Evolutionary conservation across 1,140 invertebrate genomes (phyloP), one percentile per base, ranked within the genome.

Genomic region (Drosophila pachea): DNA sequence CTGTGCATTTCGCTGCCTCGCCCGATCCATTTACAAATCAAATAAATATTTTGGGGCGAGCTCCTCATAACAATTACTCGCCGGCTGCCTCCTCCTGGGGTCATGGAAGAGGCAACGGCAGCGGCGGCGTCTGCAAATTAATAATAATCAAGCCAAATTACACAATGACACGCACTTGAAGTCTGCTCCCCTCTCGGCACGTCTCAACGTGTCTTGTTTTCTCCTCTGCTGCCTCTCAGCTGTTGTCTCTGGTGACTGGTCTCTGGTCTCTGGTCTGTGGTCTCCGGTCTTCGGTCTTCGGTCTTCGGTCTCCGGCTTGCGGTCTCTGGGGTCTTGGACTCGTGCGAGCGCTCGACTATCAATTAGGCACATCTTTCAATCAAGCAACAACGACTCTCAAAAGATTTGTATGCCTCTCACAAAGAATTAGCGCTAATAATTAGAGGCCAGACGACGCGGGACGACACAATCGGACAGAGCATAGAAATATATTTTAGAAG

Each of bases 331-430:
- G 56, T 29, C 33, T 52, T n/a, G 64, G 64, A 69, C 72, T 84
- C 76, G 81, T 66, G 68, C 70, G 66, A 68, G 70, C 76, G 76
- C 81, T 79, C 73, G 73, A 72, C 73, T 86, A 86, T 84, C 81
- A 84, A 84, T 84, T 84, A 84, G 81, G 81, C 76, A 84, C 81
- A 84, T 86, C 81, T 84, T 84, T 84, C 81, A 84, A 84, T 84
- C 81, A 86, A 76, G 72, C 54, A 62, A 56, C 36, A 61, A 67
- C 68, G 63, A 79, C 62, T 68, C 73, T 78, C 53, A 32, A 55
- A 35, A 69, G 68, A 71, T 74, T 73, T 67, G 47, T 63, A 62
- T 61, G 55, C 36, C 58, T 43, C 68, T 29, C 58, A 68, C 48
- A 76, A 86, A 72, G 79, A 84, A 86, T 81, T 86, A 84, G 74